These are phyloP conservation scores for Acrocephalus scirpaceus DNA, from an alignment of 2,797 vertebrate species.

Conservation along the genomic window DNA sequence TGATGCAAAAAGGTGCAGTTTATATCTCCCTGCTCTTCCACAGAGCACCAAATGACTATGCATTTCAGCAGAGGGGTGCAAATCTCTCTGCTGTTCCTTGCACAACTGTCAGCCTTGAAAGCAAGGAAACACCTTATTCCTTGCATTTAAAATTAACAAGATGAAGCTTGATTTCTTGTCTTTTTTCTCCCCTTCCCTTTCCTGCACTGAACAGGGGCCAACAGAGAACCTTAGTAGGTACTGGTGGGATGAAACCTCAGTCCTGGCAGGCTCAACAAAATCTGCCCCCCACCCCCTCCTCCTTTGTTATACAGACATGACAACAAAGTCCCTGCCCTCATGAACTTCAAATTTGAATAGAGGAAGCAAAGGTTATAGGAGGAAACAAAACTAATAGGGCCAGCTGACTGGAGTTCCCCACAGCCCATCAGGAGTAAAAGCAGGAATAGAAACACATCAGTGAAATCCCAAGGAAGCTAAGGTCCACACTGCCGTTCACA, in stretches of 20 bases:
- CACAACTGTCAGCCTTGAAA: neutral
- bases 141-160: neutral
- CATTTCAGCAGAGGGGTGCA: neutral
- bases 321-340: neutral
- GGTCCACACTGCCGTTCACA: neutral
- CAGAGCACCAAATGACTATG: neutral
- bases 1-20: neutral
- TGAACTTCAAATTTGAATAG: neutral
- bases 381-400: neutral
- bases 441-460: neutral
- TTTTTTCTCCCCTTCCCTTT: accelerated
- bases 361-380: neutral
- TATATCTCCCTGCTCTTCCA: neutral
- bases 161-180: neutral
- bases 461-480: constrained; percentile 14
- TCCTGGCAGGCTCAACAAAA: neutral
- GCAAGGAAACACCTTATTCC: neutral
- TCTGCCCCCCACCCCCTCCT: accelerated
- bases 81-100: neutral
- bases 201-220: neutral
- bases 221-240: neutral
- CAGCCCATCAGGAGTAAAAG: neutral
- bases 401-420: neutral
- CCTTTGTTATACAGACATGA: neutral
- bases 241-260: neutral